A percentile compares a stretch with the other conserved stretches of the same genome.
These are phyloP conservation scores for Eudemis profundana DNA, from an alignment of 2,888 invertebrate genomes.

Conservation along the genomic window DNA sequence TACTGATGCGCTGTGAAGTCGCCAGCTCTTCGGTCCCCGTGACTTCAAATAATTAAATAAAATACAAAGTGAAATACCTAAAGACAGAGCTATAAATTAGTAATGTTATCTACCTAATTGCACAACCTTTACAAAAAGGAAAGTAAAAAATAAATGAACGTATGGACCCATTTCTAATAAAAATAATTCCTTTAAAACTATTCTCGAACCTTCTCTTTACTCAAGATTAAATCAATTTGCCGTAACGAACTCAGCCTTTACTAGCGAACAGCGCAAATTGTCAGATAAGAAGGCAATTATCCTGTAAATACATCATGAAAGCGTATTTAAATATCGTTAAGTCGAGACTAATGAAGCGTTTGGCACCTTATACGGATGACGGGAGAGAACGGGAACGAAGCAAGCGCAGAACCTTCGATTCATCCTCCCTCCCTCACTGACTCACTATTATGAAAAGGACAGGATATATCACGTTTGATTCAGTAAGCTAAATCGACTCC, in stretches of 20 bases:
- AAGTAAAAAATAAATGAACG: neutral
- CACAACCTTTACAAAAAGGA: neutral
- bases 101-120: too few species aligned
- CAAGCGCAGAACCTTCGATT: neutral
- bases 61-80: too few species aligned
- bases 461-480: conserved; percentile 8
- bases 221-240: conserved; percentile 7
- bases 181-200: conserved; percentile 16
- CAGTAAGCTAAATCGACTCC: conserved; percentile 23
- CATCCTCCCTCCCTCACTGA: conserved; percentile 20
- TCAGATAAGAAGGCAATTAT: conserved; percentile 42
- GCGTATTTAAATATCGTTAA: conserved; percentile 72
- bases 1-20: too few species aligned
- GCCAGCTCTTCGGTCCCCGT: too few species aligned
- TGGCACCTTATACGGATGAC: conserved; percentile 78
- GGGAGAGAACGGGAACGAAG: conserved; percentile 52
- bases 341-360: conserved; percentile 77
- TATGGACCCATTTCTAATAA: neutral
- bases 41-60: too few species aligned
- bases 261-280: conserved; percentile 35
- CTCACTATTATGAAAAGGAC: conserved; percentile 23
- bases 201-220: conserved; percentile 6
- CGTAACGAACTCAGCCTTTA: conserved; percentile 16
- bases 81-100: too few species aligned
- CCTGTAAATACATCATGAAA: conserved; percentile 54